phyloP scores from a whole-genome alignment of 2,113 vertebrate species.

The Ploceus nigricollis region DNA sequence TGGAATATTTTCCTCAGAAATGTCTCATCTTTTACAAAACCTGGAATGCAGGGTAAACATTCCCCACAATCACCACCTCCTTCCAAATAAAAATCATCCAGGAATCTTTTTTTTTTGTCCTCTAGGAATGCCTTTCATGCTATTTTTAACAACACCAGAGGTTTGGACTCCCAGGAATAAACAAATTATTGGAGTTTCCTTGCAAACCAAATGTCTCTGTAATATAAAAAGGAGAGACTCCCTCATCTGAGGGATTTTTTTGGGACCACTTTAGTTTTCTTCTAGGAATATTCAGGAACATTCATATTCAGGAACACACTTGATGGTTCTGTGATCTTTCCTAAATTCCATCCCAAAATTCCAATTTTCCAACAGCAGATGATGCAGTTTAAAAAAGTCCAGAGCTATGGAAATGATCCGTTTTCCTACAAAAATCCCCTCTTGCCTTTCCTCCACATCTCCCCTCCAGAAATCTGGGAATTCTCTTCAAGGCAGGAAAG shows the following conservation, averaged over 20 bases:
- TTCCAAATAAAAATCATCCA: neutral
- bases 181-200: neutral
- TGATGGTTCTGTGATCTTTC: neutral
- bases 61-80: neutral
- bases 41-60: neutral
- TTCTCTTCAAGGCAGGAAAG: neutral
- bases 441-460: neutral
- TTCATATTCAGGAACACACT: neutral
- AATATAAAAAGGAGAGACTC: neutral
- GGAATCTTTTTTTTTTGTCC: neutral
- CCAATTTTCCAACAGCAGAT: neutral
- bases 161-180: constrained; percentile 11
- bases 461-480: neutral
- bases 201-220: neutral
- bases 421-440: neutral
- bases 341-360: neutral
- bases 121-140: neutral
- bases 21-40: neutral
- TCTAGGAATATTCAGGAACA: neutral
- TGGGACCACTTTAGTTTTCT: neutral
- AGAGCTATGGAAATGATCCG: neutral
- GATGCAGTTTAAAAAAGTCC: neutral
- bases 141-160: constrained; percentile 35
- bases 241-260: neutral
- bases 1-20: neutral